A percentile compares a stretch with the other conserved stretches of the same genome.
Conservation (phyloP, 2,888 invertebrate species). For the Polydrusus cervinus region DNA sequence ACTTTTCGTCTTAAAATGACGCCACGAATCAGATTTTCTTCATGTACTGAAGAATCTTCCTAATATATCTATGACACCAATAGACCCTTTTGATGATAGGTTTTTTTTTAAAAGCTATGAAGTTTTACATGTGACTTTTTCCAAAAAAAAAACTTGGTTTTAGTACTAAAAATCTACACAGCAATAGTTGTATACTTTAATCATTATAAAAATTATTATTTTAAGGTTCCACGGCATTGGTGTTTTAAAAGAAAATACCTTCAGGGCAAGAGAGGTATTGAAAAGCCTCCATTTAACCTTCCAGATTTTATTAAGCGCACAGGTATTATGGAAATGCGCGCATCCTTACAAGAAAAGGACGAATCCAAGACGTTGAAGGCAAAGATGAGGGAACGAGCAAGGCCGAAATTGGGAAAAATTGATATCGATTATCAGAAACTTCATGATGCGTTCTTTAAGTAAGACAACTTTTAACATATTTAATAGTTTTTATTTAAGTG, state of each 20-base stretch:
- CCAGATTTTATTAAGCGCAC: conserved; percentile 99
- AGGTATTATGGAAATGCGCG: conserved; percentile 99
- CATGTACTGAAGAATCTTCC: too few relatives aligned
- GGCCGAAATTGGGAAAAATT: conserved; percentile 99
- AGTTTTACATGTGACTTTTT: too few relatives aligned
- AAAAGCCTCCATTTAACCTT: conserved; percentile 98
- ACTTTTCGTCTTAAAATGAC: too few relatives aligned
- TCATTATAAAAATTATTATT: too few relatives aligned
- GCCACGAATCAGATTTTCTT: too few relatives aligned
- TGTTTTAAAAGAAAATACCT: conserved; percentile 94
- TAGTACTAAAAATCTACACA: too few relatives aligned
- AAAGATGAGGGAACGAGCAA: conserved; percentile 96
- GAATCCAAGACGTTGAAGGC: conserved; percentile 95
- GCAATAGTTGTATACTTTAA: too few relatives aligned
- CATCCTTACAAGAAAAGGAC: conserved; percentile 97
- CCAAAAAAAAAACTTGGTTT: too few relatives aligned
- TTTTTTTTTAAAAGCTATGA: too few relatives aligned
- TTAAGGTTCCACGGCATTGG: conserved; percentile 94
- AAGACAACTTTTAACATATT: conserved; percentile 62
- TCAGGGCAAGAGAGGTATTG: conserved; percentile 96
- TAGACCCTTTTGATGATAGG: too few relatives aligned
- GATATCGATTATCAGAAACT: conserved; percentile 99
- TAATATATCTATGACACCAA: too few relatives aligned
- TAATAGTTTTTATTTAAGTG: too few relatives aligned
- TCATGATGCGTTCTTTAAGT: conserved; percentile 99